Evolutionary conservation across 1,140 invertebrate species (phyloP).

Genomic region (Macrosteles quadrilineatus): DNA sequence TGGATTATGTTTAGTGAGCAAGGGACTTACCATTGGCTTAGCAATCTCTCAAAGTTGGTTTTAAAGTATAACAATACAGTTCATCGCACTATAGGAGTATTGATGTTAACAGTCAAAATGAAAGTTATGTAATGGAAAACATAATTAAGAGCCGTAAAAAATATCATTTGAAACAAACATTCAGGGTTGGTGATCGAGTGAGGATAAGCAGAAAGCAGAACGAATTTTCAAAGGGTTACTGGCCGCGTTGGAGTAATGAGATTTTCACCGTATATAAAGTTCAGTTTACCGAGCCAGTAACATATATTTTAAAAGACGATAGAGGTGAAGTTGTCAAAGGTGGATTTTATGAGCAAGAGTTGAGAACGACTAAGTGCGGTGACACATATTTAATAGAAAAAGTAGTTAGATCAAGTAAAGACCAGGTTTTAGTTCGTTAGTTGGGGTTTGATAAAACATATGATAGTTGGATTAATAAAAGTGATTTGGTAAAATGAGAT

Average conservation of each 20-base stretch:
- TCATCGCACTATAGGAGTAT: constrained; percentile 51
- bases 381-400: constrained; percentile 47
- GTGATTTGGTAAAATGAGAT: constrained; percentile 23
- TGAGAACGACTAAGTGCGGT: constrained; percentile 40
- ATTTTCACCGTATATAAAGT: constrained; percentile 33
- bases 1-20: constrained; percentile 47
- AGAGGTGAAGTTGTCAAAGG: constrained; percentile 37
- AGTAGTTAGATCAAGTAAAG: constrained; percentile 41
- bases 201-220: constrained; percentile 39
- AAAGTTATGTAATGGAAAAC: constrained; percentile 29
- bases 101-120: constrained; percentile 45
- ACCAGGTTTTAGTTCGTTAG: constrained; percentile 48
- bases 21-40: constrained; percentile 41
- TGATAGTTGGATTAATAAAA: constrained; percentile 46
- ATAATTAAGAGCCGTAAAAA: constrained; percentile 26
- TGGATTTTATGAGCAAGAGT: constrained; percentile 45
- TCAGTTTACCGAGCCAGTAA: constrained; percentile 30
- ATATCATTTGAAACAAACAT: constrained; percentile 36
- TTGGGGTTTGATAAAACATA: constrained; percentile 44
- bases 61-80: constrained; percentile 50
- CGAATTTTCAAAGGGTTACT: constrained; percentile 38
- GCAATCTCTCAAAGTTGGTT: constrained; percentile 47
- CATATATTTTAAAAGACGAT: constrained; percentile 34
- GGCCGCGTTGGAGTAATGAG: constrained; percentile 33
- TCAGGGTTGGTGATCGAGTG: constrained; percentile 36